Evolutionary conservation across 2,888 invertebrate species (phyloP).

Genomic region (Nasonia oneida): DNA sequence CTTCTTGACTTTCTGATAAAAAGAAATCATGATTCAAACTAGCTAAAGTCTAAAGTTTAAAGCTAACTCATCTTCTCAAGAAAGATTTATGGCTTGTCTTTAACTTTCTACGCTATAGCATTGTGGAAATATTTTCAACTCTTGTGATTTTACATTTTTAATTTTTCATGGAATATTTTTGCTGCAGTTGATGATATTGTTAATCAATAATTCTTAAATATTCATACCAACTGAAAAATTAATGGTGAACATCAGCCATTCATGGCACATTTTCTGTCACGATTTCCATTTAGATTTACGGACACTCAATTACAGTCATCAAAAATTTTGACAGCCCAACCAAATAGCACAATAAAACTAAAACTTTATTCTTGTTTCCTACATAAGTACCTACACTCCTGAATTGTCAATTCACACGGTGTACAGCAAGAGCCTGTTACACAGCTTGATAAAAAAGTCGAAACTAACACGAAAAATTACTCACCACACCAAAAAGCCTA

Average conservation of each 20-base stretch:
- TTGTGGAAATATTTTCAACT: not conserved
- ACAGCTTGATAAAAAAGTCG: not conserved
- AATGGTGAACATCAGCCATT: not conserved
- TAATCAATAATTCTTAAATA: not conserved
- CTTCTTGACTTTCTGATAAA: slow-evolving; percentile 9
- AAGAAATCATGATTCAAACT: slow-evolving; percentile 15
- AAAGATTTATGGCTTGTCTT: not conserved
- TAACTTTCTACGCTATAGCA: not conserved
- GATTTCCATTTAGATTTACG: not conserved
- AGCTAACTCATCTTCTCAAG: not conserved
- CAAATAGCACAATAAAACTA: not conserved
- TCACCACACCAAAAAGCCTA: not conserved
- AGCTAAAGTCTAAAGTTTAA: not conserved
- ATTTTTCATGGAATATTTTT: not conserved
- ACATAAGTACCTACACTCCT: too few relatives aligned
- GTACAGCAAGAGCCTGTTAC: not conserved
- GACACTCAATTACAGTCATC: not conserved
- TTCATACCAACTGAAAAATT: not conserved
- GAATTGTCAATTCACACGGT: not conserved
- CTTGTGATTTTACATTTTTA: not conserved
- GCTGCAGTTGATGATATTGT: not conserved
- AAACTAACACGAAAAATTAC: not conserved
- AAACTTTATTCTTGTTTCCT: too few relatives aligned
- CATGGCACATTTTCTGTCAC: too few relatives aligned
- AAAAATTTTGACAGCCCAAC: not conserved